Evolutionary conservation across 2,888 invertebrate species (phyloP).

Genomic region (Anoplius nigerrimus): DNA sequence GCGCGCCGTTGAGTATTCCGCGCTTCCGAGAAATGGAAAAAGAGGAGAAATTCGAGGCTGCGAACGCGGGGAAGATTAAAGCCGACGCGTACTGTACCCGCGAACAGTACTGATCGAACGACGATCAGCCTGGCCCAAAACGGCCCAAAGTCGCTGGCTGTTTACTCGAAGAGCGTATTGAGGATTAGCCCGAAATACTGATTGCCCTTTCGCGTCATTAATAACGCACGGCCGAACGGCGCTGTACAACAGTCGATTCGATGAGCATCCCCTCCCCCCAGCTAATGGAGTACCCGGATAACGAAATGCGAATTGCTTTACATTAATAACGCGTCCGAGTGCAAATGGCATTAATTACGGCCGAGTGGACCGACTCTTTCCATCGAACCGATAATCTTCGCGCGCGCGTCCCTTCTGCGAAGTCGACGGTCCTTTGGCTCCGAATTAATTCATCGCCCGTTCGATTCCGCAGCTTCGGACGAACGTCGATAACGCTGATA

Average conservation of each 20-base stretch:
- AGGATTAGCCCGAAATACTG: constrained; percentile 27
- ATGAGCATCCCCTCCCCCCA: constrained; percentile 10
- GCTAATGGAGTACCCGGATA: constrained; percentile 23
- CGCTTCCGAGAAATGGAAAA: no score
- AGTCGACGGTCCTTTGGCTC: neutral
- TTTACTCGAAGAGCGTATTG: constrained; percentile 18
- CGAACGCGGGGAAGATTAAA: no score
- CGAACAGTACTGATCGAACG: no score
- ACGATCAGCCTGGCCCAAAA: no score
- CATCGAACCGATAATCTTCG: no score
- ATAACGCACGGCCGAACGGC: constrained; percentile 16
- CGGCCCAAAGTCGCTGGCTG: no score
- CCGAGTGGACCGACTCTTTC: no score
- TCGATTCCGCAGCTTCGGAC: neutral
- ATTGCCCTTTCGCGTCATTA: constrained; percentile 28
- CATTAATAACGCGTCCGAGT: constrained; percentile 10
- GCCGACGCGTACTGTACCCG: no score
- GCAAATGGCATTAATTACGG: constrained; percentile 11
- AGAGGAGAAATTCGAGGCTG: no score
- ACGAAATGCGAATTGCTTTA: constrained; percentile 21
- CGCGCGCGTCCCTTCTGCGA: no score
- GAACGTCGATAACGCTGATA: no score
- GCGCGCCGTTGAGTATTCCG: no score
- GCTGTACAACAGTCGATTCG: constrained; percentile 5
- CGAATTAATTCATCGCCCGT: neutral